Evolutionary conservation across 2,888 invertebrate species (phyloP), one percentile per base, ranked within the genome.

Genomic region (Ophioninae sp.): DNA sequence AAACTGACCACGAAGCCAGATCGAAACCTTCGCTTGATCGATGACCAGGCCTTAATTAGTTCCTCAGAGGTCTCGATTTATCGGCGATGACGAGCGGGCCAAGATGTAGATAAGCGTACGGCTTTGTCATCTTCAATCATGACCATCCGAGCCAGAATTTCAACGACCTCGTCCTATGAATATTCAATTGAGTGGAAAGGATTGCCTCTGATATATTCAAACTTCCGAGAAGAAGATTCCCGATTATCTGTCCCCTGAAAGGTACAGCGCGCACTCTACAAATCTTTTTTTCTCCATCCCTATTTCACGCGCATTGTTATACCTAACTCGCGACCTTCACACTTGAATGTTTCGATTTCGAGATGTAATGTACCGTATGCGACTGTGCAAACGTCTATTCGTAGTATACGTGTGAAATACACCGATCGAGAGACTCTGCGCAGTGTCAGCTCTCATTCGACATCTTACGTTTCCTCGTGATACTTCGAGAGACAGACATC

Each of bases 31-130:
- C 37, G 20, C 39, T 73, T 81, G 76, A 81, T 84, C 50, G 79
- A 84, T 81, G 72, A 21, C 81, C 72, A 62, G 39, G 69, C 65
- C 81, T 76, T 84, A 81, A 81, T 84, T 84, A 79, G 81, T 84
- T 81, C 62, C 79, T 76, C 56, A 79, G 79, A 68, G 62, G 44
- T 10, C 30, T 72, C 72, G 81, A 76, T 81, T 76, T 76, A 76
- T 79, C 84, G 68, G 50, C n/a, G 41, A 72, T 50, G 50, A 61
- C 50, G 61, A 50, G 20, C 41, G 56, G 41, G 59, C 10, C 56
- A 57, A 62, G 44, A 76, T 83, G 61, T 57, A 74, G 56, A 59
- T 74, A 74, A 74, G n/a, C 69, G 37, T 44, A 56, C 10, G 61
- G 50, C 37, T 73, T 70, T 21, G 64, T 75, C 68, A 50, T n/a